These are phyloP conservation scores for Halocaridina rubra DNA, from an alignment of 2,888 invertebrate species.

Conservation along the genomic window DNA sequence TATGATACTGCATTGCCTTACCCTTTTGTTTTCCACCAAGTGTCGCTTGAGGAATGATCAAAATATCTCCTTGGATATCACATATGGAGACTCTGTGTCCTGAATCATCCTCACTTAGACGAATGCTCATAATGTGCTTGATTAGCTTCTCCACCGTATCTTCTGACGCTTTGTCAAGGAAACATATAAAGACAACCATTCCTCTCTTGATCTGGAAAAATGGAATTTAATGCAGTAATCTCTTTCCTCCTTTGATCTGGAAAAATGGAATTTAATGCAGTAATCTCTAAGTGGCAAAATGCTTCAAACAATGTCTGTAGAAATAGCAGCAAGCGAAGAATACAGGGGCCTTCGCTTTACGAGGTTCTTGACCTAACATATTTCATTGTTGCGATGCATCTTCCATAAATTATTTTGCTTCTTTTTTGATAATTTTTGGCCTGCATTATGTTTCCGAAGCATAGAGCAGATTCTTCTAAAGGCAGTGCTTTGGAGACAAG, in stretches of 20 bases:
- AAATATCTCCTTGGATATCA: constrained; percentile 69
- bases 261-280: neutral
- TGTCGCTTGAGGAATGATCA: constrained; percentile 70
- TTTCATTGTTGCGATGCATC: too few relatives aligned
- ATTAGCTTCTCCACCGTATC: constrained; percentile 66
- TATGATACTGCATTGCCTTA: constrained; percentile 70
- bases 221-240: neutral
- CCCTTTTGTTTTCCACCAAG: constrained; percentile 70
- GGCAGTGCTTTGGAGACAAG: too few relatives aligned
- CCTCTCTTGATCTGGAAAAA: constrained; percentile 66
- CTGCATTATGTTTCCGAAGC: too few relatives aligned
- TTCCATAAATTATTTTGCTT: too few relatives aligned
- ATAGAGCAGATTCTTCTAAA: too few relatives aligned
- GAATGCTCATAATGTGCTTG: constrained; percentile 66
- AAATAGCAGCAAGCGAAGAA: neutral
- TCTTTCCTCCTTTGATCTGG: constrained; percentile 66
- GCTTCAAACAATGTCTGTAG: neutral
- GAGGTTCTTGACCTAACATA: too few relatives aligned
- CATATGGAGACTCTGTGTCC: constrained; percentile 67
- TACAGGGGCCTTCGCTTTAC: neutral
- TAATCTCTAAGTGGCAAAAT: constrained; percentile 45
- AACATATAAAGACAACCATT: constrained; percentile 69
- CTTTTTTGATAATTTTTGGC: too few relatives aligned
- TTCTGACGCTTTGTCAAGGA: constrained; percentile 68
- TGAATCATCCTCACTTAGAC: constrained; percentile 66